Evolutionary conservation across 2,113 vertebrate genomes (phyloP), one percentile per base, ranked within the genome.

Genomic region (Setophaga petechia): DNA sequence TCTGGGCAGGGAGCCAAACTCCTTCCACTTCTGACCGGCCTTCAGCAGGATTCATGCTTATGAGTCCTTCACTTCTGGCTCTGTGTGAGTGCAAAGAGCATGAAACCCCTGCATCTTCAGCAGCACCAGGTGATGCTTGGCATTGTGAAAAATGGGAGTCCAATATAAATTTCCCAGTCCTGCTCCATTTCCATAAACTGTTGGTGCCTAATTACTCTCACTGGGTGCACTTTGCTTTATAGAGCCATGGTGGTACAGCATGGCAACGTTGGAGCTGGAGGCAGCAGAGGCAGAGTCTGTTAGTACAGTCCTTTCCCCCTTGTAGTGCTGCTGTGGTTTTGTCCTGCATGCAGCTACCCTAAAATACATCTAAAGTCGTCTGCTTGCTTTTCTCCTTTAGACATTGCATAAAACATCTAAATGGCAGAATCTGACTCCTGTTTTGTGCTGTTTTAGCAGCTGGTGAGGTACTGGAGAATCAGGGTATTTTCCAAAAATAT

Each of bases 21-120:
- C 3, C 35, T 52, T 78, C 17, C 17, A 8, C 0, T 4, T 30
- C 33, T 8, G 1, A 0, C 4, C 8, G 5, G 2, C 0, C 35
- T 65, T 77, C 35, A 61, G 7, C 7, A 3, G 43, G 27, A 55
- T 8, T 84, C 23, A 12, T 33, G 23, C 3, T 81, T 52, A 10
- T 16, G 14, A 51, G 8, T 27, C 49, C 49, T 27, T 27, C 49
- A 51, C 49, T 51, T 27, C 35, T 52, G 30, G 9, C 8, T 17
- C 27, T 14, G 3, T 1, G 5, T 55, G 25, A 65, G 17, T 0
- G 3, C 15, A 57, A 58, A 61, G 6, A 66, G 12, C 1, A 1
- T 0, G 0, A 47, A 49, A 68, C 8, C 4, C 10, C 37, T 22
- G 17, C 21, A 58, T 30, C 65, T 77, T 83, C 43, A 37, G 24